Evolutionary conservation across 2,888 invertebrate genomes (phyloP).

Genomic region (Melipona bicolor): DNA sequence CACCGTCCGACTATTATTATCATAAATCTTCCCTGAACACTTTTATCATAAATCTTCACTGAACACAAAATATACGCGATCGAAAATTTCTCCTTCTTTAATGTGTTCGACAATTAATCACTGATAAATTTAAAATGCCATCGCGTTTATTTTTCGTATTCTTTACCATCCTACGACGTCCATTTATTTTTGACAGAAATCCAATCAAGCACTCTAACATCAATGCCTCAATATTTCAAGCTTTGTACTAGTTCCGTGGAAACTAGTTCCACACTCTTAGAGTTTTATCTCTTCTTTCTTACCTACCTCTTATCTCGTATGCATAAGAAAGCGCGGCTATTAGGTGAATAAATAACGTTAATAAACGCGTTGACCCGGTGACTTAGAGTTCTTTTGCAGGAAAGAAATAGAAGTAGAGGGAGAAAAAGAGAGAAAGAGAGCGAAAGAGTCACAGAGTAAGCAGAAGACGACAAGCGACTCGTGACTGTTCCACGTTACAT

Average conservation of each 20-base stretch:
- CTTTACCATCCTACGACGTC: too few relatives aligned
- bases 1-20: too few relatives aligned
- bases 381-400: neutral
- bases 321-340: neutral
- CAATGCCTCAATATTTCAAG: neutral
- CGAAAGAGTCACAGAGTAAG: slow-evolving; percentile 19
- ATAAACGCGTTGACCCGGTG: neutral
- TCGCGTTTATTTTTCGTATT: too few relatives aligned
- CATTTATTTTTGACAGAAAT: neutral
- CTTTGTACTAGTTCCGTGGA: too few relatives aligned
- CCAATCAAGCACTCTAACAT: neutral
- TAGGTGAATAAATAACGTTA: slow-evolving; percentile 34
- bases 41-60: too few relatives aligned
- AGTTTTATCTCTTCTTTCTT: neutral
- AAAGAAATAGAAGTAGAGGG: slow-evolving; percentile 23
- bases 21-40: too few relatives aligned
- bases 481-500: slow-evolving; percentile 57
- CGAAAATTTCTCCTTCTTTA: too few relatives aligned
- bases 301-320: neutral
- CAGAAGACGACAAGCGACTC: slow-evolving; percentile 35
- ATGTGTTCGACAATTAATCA: too few relatives aligned
- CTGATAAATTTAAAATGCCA: too few relatives aligned
- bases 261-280: neutral
- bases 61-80: too few relatives aligned
- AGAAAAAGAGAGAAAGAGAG: too few relatives aligned